These are phyloP conservation scores for Ageneiosus marmoratus DNA, from an alignment of 2,113 vertebrate species.

Conservation along the genomic window DNA sequence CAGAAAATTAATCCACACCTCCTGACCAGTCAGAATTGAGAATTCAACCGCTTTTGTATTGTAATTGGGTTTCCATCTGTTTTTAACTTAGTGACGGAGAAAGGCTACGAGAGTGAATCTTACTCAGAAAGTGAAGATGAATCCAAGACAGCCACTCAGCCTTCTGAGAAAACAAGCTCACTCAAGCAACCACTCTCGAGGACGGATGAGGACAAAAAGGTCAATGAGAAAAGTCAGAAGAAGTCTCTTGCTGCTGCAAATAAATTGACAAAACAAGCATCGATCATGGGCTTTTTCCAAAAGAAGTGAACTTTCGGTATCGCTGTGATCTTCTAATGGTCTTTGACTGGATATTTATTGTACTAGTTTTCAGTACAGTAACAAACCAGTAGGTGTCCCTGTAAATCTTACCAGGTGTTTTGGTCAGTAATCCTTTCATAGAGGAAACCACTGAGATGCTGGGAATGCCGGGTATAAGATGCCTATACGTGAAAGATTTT, in stretches of 20 bases:
- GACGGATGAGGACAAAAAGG: constrained; percentile 69
- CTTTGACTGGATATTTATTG: not conserved
- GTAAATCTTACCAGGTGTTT: not conserved
- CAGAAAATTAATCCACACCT: not conserved
- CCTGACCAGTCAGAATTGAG: not conserved
- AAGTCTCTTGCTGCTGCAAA: constrained; percentile 65
- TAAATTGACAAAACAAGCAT: constrained; percentile 85
- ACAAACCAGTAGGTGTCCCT: constrained; percentile 20
- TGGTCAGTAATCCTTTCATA: not conserved
- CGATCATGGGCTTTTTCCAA: constrained; percentile 91
- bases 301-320: constrained; percentile 77
- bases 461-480: not conserved
- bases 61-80: constrained; percentile 1
- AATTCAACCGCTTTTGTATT: not conserved
- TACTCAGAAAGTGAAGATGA: constrained; percentile 88
- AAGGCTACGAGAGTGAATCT: constrained; percentile 88
- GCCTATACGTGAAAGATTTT: not conserved
- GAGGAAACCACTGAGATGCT: not conserved
- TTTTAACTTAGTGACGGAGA: constrained; percentile 87
- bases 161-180: constrained; percentile 27
- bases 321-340: not conserved
- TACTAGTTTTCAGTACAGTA: not conserved
- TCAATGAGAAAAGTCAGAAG: constrained; percentile 75
- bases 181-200: constrained; percentile 58
- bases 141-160: constrained; percentile 59